phyloP scores from a whole-genome alignment of 2,113 vertebrate species.

The Papio anubis region DNA sequence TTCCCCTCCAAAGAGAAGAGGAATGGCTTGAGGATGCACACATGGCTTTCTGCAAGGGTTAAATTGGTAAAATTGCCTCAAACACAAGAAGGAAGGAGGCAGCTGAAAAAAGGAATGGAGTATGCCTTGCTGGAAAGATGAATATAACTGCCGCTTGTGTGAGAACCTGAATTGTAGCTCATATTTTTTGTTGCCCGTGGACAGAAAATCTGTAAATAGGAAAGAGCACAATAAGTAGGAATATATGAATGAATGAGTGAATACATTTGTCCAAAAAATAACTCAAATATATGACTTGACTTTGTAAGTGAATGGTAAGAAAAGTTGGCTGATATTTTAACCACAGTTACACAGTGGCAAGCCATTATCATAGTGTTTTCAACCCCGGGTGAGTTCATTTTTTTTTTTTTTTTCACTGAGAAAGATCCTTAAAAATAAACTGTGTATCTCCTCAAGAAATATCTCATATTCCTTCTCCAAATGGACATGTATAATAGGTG shows the following conservation, averaged over 20 bases:
- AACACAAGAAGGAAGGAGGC: rapidly evolving
- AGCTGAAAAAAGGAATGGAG: rapidly evolving
- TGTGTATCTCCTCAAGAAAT: not conserved
- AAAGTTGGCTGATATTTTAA: not conserved
- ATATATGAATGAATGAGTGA: not conserved
- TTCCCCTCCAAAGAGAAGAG: too few species aligned
- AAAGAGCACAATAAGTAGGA: not conserved
- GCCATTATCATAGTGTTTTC: not conserved
- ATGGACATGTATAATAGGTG: not conserved
- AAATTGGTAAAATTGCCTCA: rapidly evolving
- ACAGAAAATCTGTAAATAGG: not conserved
- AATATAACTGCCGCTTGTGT: rapidly evolving
- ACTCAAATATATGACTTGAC: not conserved
- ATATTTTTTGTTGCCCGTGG: not conserved
- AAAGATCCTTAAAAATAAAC: not conserved
- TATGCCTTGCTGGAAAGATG: not conserved
- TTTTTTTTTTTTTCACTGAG: not conserved
- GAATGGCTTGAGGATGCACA: rapidly evolving
- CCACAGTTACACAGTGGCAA: too few species aligned
- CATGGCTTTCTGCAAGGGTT: not conserved
- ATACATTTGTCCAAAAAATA: not conserved
- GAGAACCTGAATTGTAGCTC: not conserved
- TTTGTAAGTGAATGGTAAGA: not conserved
- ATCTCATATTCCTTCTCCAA: not conserved
- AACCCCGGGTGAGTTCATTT: rapidly evolving